Evolutionary conservation across 1,140 invertebrate species (phyloP), one percentile per base, ranked within the genome.

Genomic region (Lepidostoma basale): DNA sequence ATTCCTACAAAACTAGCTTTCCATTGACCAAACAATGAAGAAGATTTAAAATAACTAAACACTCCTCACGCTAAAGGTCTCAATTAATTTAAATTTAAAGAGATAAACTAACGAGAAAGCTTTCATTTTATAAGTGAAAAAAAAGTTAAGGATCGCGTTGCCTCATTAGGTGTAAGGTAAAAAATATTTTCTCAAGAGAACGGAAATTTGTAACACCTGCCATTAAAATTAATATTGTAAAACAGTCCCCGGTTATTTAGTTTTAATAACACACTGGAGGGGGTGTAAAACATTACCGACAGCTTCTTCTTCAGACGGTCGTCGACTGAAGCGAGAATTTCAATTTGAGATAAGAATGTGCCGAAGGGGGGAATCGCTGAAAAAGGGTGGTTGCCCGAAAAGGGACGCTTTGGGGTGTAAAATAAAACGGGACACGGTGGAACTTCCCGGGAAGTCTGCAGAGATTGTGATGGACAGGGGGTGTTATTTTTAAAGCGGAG

Each of bases 261-360:
- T 67, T 70, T 70, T 70, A 70, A 70, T 67, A 70, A 70, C 68
- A 49, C 52, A 64, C 39, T 33, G 26, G 33, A 40, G 45, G 60
- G 28, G 42, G 60, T 45, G 60, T 49, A 33, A 49, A 47, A 63
- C 60, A 63, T 47, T 49, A 30, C 25, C 33, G 60, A 33, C 42
- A 44, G 42, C 60, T 49, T 45, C 25, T 20, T 28, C 28, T 30
- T 14, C 26, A 33, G 52, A 14, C 6, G 14, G 52, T 22, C 3
- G 56, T 30, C 36, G 58, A 60, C 30, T 67, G 64, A 30, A 67
- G 67, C 70, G 70, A 67, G 70, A 72, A 72, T 72, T 72, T 72
- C 70, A 72, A 72, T 72, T 72, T 72, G 63, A 72, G 70, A 72
- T 72, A 72, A 72, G 70, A 72, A 72, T 72, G 70, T 72, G 70